Evolutionary conservation across 2,888 invertebrate genomes (phyloP).

Genomic region (Druceiella hillmani): DNA sequence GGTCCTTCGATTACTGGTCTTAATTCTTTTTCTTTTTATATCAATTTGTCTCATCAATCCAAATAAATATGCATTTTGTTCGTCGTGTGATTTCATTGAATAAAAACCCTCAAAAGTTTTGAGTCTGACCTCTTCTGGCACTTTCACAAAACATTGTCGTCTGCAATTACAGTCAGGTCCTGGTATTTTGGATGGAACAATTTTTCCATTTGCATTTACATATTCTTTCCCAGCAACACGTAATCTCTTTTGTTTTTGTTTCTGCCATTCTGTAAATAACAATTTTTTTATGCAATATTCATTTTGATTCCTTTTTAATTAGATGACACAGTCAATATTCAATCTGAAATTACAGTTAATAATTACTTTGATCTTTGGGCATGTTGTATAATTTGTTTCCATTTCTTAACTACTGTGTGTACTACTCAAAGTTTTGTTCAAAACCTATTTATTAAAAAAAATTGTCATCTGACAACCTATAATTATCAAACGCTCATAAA

Average conservation of each 20-base stretch:
- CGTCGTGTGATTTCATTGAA: constrained; percentile 52
- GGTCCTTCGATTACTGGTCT: constrained; percentile 48
- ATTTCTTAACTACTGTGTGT: no score
- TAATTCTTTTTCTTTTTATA: constrained; percentile 51
- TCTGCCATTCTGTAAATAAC: constrained; percentile 51
- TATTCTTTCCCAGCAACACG: constrained; percentile 52
- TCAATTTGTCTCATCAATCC: constrained; percentile 54
- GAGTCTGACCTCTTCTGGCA: constrained; percentile 44
- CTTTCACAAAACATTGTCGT: constrained; percentile 47
- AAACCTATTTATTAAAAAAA: no score
- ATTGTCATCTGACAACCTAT: no score
- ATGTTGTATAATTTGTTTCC: no score
- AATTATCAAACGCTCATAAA: no score
- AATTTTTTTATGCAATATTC: no score
- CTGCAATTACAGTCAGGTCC: constrained; percentile 52
- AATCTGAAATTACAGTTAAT: no score
- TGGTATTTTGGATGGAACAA: constrained; percentile 50
- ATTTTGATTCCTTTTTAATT: no score
- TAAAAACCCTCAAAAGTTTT: constrained; percentile 54
- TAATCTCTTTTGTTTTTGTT: constrained; percentile 52
- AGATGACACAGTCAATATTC: no score
- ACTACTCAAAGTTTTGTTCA: no score
- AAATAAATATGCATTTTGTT: constrained; percentile 54
- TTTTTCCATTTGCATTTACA: constrained; percentile 52
- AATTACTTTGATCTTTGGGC: no score